Evolutionary conservation across 2,888 invertebrate species (phyloP).

Genomic region (Drosophila picticornis): DNA sequence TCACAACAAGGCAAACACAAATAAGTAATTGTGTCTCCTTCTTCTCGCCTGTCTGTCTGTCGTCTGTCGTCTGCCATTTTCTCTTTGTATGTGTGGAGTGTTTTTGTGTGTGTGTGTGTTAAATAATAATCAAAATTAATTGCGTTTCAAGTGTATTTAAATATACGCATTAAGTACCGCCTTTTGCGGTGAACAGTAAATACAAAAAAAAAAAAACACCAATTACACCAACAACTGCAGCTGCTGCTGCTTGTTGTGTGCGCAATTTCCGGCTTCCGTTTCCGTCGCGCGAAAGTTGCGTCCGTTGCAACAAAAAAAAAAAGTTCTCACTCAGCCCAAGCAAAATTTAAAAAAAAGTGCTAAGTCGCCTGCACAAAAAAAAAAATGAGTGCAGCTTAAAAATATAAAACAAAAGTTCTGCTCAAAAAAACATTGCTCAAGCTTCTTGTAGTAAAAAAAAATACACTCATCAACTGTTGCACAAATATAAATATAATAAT

Average conservation of each 20-base stretch:
- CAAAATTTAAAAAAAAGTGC: slow-evolving; percentile 48
- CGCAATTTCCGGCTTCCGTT: slow-evolving; percentile 81
- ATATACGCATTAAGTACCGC: slow-evolving; percentile 57
- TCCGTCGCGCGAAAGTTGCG: slow-evolving; percentile 50
- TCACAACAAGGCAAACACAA: slow-evolving; percentile 65
- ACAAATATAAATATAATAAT: background rate
- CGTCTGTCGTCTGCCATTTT: slow-evolving; percentile 3
- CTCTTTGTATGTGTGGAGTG: slow-evolving; percentile 11
- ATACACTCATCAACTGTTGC: slow-evolving; percentile 20
- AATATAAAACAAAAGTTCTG: background rate
- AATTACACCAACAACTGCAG: slow-evolving; percentile 30
- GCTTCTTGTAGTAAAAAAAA: background rate
- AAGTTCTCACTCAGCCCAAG: slow-evolving; percentile 22
- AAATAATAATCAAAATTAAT: slow-evolving; percentile 73
- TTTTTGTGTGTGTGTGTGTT: slow-evolving; percentile 22
- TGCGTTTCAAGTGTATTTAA: slow-evolving; percentile 75
- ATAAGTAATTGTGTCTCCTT: slow-evolving; percentile 59
- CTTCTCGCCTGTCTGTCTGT: slow-evolving; percentile 20
- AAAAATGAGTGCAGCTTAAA: slow-evolving; percentile 7
- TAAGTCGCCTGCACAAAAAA: slow-evolving; percentile 10
- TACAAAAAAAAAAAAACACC: slow-evolving; percentile 30
- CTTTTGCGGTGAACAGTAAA: slow-evolving; percentile 56
- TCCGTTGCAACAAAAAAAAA: slow-evolving; percentile 31
- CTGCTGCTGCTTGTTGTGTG: slow-evolving; percentile 65
- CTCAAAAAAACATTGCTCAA: slow-evolving; percentile 11